phyloP scores from a whole-genome alignment of 92 coral and sea anemone species.

The Parazoanthus darwini region DNA sequence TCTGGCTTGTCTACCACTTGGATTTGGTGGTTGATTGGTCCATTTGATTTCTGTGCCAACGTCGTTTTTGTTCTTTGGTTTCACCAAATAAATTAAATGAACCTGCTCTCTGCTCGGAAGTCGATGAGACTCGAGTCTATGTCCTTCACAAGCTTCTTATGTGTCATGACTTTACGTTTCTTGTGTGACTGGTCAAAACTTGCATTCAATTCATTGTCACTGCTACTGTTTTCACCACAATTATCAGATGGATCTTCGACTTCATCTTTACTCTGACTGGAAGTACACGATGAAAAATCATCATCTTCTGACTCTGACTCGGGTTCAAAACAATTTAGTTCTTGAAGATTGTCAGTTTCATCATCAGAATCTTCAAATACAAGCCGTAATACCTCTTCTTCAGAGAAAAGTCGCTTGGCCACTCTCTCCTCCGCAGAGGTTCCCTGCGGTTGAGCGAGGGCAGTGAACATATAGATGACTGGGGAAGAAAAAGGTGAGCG shows the following conservation, averaged over 20 bases:
- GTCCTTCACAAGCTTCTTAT: not conserved
- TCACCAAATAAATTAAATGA: not conserved
- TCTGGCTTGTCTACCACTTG: not conserved
- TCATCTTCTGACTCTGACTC: not conserved
- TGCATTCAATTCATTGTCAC: not conserved
- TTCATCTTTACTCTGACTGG: not conserved
- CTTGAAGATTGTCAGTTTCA: too few species aligned
- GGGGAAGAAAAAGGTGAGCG: too few species aligned
- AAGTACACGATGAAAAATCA: not conserved
- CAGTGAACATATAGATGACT: too few species aligned
- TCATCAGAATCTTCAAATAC: too few species aligned
- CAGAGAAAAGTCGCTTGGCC: too few species aligned
- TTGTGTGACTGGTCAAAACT: conserved; percentile 13
- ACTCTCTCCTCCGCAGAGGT: too few species aligned
- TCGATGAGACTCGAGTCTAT: not conserved
- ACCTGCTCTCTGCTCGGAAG: not conserved
- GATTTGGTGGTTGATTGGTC: conserved; percentile 1
- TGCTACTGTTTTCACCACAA: not conserved
- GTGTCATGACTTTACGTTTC: not conserved
- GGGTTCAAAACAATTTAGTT: too few species aligned
- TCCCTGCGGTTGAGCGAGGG: too few species aligned
- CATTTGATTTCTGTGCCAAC: not conserved
- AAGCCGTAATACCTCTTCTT: too few species aligned
- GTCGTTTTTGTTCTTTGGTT: not conserved
- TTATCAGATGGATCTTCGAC: not conserved